Evolutionary conservation across 2,888 invertebrate genomes (phyloP).

Genomic region (Thymelicus acteon): DNA sequence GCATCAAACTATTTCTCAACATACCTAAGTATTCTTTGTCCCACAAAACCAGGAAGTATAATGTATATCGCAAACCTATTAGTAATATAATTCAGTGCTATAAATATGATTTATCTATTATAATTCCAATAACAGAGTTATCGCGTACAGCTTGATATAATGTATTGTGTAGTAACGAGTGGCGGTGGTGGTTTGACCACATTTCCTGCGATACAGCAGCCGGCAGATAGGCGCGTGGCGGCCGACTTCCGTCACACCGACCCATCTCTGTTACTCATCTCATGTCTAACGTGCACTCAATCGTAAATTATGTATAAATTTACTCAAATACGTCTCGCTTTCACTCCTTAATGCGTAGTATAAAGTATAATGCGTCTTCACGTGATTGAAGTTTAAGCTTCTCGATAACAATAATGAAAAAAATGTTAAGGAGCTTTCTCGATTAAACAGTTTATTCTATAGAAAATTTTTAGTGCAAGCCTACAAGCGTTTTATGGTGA

Average conservation of each 20-base stretch:
- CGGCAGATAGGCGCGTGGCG: slow-evolving; percentile 59
- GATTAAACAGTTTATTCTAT: not conserved
- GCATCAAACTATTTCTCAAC: too few species aligned
- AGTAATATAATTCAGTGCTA: slow-evolving; percentile 20
- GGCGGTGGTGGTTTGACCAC: slow-evolving; percentile 58
- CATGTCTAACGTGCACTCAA: slow-evolving; percentile 35
- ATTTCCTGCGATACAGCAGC: slow-evolving; percentile 69
- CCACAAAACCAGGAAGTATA: slow-evolving; percentile 17
- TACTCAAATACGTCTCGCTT: slow-evolving; percentile 24
- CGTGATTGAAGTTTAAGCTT: not conserved
- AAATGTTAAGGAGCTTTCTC: not conserved
- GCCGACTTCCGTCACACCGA: slow-evolving; percentile 48
- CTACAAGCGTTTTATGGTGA: too few species aligned
- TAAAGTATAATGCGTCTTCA: not conserved
- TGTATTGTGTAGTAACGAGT: slow-evolving; percentile 54
- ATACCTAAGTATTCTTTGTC: slow-evolving; percentile 6
- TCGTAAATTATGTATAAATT: slow-evolving; percentile 25
- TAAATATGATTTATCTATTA: slow-evolving; percentile 44
- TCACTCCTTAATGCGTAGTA: slow-evolving; percentile 5
- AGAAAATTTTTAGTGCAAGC: not conserved
- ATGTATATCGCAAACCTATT: slow-evolving; percentile 9
- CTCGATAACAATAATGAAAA: not conserved
- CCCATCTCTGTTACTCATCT: slow-evolving; percentile 44
- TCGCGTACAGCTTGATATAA: slow-evolving; percentile 41
- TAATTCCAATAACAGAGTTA: slow-evolving; percentile 52